phyloP scores from a whole-genome alignment of 2,797 vertebrate species.

The Myoxocephalus aenaeus region DNA sequence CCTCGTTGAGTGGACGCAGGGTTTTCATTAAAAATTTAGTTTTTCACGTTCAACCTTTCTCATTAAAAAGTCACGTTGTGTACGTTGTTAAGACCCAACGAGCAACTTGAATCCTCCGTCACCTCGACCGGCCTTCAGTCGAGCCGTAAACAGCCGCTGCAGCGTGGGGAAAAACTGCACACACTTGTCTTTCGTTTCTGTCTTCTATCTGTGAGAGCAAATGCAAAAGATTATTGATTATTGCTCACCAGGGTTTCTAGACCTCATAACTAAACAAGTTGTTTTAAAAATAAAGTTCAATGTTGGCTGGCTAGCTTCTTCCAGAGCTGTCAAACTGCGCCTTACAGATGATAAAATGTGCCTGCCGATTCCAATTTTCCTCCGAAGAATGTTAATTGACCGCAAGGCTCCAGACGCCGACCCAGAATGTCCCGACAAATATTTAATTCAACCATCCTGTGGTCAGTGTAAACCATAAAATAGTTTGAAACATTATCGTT shows the following conservation, averaged over 20 bases:
- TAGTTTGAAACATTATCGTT: neutral
- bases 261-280: neutral
- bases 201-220: neutral
- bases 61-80: conserved; percentile 24
- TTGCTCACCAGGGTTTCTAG: neutral
- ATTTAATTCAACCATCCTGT: no score
- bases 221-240: neutral
- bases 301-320: no score
- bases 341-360: neutral
- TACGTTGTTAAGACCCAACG: neutral
- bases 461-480: neutral
- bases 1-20: neutral
- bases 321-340: neutral
- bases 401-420: no score
- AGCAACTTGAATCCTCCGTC: no score
- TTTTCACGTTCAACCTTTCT: conserved; percentile 9
- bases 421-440: no score
- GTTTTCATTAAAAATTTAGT: conserved; percentile 28
- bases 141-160: no score
- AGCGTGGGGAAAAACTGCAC: no score
- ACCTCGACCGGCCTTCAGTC: no score
- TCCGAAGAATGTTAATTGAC: neutral
- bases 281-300: no score
- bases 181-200: neutral
- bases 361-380: neutral